A percentile compares a stretch with the other conserved stretches of the same genome.
These are phyloP conservation scores for Scotopteryx bipunctaria DNA, from an alignment of 2,888 invertebrate genomes.

Conservation along the genomic window DNA sequence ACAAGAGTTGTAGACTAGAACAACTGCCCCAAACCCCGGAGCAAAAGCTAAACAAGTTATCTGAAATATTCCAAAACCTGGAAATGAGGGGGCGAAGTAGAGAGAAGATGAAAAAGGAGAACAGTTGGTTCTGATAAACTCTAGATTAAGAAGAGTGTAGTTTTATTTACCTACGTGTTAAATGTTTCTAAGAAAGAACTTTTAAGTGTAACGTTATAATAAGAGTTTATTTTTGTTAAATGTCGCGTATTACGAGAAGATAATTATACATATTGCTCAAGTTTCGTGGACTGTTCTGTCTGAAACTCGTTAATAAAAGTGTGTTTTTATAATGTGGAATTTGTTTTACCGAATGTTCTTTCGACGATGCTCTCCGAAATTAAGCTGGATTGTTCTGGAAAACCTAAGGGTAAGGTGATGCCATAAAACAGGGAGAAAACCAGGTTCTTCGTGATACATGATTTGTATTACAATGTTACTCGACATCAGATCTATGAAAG, in stretches of 20 bases:
- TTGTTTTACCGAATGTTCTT: no score
- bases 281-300: slow-evolving; percentile 49
- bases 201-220: slow-evolving; percentile 56
- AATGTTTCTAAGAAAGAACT: slow-evolving; percentile 38
- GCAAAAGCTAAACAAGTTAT: slow-evolving; percentile 65
- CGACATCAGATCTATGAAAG: no score
- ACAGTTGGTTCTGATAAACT: slow-evolving; percentile 73
- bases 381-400: no score
- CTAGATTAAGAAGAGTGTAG: slow-evolving; percentile 48
- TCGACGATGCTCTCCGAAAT: no score
- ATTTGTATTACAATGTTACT: no score
- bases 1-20: slow-evolving; percentile 56
- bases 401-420: no score
- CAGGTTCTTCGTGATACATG: no score
- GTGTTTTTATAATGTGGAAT: slow-evolving; percentile 51
- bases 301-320: slow-evolving; percentile 65
- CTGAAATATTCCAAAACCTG: slow-evolving; percentile 73
- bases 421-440: no score
- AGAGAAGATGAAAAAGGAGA: slow-evolving; percentile 73
- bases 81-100: slow-evolving; percentile 69
- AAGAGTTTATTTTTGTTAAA: slow-evolving; percentile 58
- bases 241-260: slow-evolving; percentile 50
- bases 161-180: slow-evolving; percentile 42
- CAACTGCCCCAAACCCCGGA: slow-evolving; percentile 62
- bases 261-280: slow-evolving; percentile 76